Conservation (phyloP, 1,140 invertebrate genomes). For the Adoxophyes honmai region DNA sequence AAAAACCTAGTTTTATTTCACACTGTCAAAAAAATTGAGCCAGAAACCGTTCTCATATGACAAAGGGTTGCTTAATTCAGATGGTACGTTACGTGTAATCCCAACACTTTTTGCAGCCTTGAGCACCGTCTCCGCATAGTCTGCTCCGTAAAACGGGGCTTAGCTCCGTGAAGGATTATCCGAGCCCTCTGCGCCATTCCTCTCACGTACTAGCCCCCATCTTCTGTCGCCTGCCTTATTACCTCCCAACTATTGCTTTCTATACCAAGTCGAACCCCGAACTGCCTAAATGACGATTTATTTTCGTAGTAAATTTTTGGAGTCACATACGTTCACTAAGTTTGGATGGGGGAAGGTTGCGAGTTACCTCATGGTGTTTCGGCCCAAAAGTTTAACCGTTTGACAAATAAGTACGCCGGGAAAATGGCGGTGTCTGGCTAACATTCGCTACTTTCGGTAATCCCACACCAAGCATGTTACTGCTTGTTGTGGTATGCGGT, state of each 20-base stretch:
- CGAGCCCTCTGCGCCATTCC: slow-evolving; percentile 34
- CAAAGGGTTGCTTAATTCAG: no score
- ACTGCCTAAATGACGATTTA: slow-evolving; percentile 21
- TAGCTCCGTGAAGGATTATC: slow-evolving; percentile 47
- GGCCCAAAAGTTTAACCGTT: not conserved
- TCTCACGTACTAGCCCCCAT: slow-evolving; percentile 53
- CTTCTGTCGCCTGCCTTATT: slow-evolving; percentile 56
- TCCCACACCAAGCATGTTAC: no score
- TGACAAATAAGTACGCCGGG: no score
- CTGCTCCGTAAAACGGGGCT: slow-evolving; percentile 40
- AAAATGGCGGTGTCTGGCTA: no score
- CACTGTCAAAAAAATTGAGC: no score
- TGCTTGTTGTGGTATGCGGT: no score
- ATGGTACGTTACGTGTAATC: no score
- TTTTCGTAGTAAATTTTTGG: slow-evolving; percentile 12
- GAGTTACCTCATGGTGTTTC: not conserved
- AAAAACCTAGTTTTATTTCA: no score
- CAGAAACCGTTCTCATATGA: no score
- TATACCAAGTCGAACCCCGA: slow-evolving; percentile 18
- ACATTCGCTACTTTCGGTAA: no score
- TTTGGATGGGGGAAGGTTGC: not conserved
- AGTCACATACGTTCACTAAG: not conserved
- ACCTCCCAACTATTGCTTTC: slow-evolving; percentile 48
- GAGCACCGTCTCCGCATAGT: slow-evolving; percentile 22
- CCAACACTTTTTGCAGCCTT: not conserved